A percentile compares a stretch with the other conserved stretches of the same genome.
Evolutionary conservation across 2,888 invertebrate species (phyloP).

Genomic region (Ferdinandea cuprea): DNA sequence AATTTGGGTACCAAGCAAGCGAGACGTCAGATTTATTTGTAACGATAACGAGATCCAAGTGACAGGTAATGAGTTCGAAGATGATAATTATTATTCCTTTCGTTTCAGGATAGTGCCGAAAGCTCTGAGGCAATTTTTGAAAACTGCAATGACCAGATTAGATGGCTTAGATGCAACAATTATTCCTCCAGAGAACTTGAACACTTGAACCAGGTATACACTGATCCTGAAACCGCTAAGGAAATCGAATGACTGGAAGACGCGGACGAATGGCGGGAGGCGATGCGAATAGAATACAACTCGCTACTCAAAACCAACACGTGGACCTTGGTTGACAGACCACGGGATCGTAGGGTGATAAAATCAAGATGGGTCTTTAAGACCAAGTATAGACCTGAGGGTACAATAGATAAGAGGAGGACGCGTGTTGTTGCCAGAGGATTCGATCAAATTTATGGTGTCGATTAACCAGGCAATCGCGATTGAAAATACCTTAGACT

Average conservation of each 20-base stretch:
- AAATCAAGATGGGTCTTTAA: too few relatives aligned
- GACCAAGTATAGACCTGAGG: too few relatives aligned
- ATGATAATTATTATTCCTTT: slow-evolving; percentile 22
- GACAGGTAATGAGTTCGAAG: slow-evolving; percentile 10
- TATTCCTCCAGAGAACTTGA: neutral
- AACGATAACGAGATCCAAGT: slow-evolving; percentile 2
- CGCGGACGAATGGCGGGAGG: neutral
- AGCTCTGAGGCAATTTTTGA: neutral
- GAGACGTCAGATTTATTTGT: slow-evolving; percentile 22
- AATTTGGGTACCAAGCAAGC: slow-evolving; percentile 14
- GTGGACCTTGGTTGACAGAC: too few relatives aligned
- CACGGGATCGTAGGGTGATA: too few relatives aligned
- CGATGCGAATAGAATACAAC: too few relatives aligned
- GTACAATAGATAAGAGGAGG: too few relatives aligned
- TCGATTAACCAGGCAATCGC: too few relatives aligned
- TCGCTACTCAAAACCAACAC: too few relatives aligned
- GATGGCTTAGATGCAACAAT: slow-evolving; percentile 6
- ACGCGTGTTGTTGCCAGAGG: too few relatives aligned
- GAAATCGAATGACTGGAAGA: neutral
- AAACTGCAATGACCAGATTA: neutral
- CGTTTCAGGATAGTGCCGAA: slow-evolving; percentile 29
- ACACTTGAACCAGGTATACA: slow-evolving; percentile 3
- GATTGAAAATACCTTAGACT: neutral
- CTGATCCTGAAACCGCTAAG: slow-evolving; percentile 4
- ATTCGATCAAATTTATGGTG: too few relatives aligned